Percentiles rank a stretch among this genome's conserved stretches.
Conservation (phyloP, 2,797 vertebrate genomes). For the Scolopax rusticola region DNA sequence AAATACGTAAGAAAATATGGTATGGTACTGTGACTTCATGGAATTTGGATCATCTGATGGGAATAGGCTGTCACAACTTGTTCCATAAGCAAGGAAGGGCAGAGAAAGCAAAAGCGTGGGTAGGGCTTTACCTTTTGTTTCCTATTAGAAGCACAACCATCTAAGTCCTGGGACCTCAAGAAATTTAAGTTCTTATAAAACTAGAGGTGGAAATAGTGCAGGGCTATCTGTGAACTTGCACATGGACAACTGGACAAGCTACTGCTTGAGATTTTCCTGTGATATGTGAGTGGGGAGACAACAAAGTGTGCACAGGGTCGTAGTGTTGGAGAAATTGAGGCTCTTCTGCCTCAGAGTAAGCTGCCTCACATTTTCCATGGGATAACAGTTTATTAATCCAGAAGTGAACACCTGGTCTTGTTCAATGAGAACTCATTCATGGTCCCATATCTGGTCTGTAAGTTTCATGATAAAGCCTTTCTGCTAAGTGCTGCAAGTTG, state of each 20-base stretch:
- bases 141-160: not conserved
- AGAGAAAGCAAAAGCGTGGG: not conserved
- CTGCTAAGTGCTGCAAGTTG: not conserved
- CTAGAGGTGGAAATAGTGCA: not conserved
- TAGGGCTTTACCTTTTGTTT: not conserved
- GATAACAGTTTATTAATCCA: not conserved
- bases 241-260: not conserved
- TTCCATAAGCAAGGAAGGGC: not conserved
- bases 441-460: not conserved
- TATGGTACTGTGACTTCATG: not conserved
- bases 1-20: not conserved
- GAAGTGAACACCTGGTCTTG: not conserved
- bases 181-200: not conserved
- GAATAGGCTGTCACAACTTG: not conserved
- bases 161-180: not conserved
- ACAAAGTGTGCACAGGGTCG: not conserved
- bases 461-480: not conserved
- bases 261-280: not conserved
- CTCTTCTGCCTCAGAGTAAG: not conserved
- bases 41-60: not conserved
- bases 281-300: not conserved
- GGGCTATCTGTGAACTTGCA: not conserved
- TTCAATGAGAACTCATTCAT: not conserved
- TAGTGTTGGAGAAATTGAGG: not conserved
- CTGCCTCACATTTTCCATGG: not conserved